phyloP scores from a whole-genome alignment of 2,797 vertebrate genomes.

The Scomberomorus guttatus region DNA sequence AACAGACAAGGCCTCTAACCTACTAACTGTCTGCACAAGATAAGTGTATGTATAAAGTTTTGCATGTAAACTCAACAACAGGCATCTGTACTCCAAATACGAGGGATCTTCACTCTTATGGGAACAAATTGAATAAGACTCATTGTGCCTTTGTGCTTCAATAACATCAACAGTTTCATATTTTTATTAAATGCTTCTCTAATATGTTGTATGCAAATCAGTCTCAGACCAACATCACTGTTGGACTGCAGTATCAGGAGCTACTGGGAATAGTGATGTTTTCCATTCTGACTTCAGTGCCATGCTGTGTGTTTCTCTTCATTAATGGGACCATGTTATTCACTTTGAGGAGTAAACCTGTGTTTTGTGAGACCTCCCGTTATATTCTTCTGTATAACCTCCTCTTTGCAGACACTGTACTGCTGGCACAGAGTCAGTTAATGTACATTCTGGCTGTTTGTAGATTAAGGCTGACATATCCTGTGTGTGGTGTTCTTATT shows the following conservation, averaged over 20 bases:
- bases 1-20: neutral
- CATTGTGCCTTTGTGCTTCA: neutral
- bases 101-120: neutral
- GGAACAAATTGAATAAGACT: neutral
- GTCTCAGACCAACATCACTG: slow-evolving; percentile 1
- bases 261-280: neutral
- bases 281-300: neutral
- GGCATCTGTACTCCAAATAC: neutral
- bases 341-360: slow-evolving; percentile 60
- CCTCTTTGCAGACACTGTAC: slow-evolving; percentile 68
- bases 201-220: slow-evolving; percentile 1
- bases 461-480: slow-evolving; percentile 30
- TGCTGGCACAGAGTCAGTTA: slow-evolving; percentile 40
- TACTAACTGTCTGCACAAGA: neutral
- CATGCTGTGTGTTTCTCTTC: slow-evolving; percentile 42
- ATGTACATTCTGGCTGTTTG: slow-evolving; percentile 33
- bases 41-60: neutral
- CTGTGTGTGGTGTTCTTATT: slow-evolving; percentile 55
- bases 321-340: slow-evolving; percentile 50
- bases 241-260: neutral
- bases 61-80: neutral
- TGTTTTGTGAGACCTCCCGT: slow-evolving; percentile 71
- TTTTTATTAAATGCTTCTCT: neutral
- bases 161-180: neutral
- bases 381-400: slow-evolving; percentile 67